Conservation (phyloP, 2,888 invertebrate species). For the Magallana nippona region DNA sequence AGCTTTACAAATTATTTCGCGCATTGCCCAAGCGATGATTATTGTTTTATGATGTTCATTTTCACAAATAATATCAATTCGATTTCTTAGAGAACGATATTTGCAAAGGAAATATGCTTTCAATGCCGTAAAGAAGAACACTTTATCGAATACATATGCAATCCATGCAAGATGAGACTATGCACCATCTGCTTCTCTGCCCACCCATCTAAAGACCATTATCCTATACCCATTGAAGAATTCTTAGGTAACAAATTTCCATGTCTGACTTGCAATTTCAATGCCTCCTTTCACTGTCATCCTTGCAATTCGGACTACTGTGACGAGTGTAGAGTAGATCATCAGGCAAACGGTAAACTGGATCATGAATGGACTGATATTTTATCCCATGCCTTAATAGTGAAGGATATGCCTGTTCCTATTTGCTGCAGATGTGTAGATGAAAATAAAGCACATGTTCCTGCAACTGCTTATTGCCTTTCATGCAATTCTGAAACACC, state of each 20-base stretch:
- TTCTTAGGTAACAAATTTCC: not conserved
- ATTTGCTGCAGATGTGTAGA: not conserved
- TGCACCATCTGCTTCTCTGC: not conserved
- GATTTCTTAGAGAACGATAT: not conserved
- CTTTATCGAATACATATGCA: not conserved
- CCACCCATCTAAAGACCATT: not conserved
- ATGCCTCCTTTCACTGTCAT: not conserved
- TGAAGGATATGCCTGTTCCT: not conserved
- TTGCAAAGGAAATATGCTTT: not conserved
- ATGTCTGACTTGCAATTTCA: not conserved
- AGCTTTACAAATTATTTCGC: too few relatives aligned
- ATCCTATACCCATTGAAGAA: not conserved
- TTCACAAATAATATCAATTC: too few relatives aligned
- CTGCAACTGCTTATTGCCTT: not conserved
- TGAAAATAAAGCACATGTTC: not conserved
- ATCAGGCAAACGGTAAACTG: not conserved
- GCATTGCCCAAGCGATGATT: too few relatives aligned
- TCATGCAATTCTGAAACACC: not conserved
- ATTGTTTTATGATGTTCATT: too few relatives aligned
- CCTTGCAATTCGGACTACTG: too few relatives aligned
- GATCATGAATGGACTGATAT: conserved; percentile 8
- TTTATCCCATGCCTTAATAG: not conserved
- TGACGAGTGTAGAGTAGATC: not conserved
- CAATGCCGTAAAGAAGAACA: not conserved
- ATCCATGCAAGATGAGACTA: not conserved